Percentiles rank a stretch among this genome's conserved stretches.
Evolutionary conservation across 1,140 invertebrate genomes (phyloP).

Genomic region (Archivesica marissinica): DNA sequence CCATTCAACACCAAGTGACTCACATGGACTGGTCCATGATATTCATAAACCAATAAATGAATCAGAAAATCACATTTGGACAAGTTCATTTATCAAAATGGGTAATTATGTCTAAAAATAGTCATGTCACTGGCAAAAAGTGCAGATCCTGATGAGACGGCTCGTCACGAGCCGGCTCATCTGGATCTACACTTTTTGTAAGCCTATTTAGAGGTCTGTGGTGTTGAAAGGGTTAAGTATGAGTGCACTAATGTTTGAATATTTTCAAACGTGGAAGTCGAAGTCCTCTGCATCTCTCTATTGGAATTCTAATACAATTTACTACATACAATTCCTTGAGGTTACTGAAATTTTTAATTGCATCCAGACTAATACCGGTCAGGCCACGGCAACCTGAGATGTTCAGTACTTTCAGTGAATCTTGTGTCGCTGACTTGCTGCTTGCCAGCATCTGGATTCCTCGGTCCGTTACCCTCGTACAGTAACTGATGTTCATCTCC

Average conservation of each 20-base stretch:
- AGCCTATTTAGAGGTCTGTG: too few relatives aligned
- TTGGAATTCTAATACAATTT: constrained; percentile 62
- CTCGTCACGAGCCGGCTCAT: too few relatives aligned
- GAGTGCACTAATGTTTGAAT: constrained; percentile 14
- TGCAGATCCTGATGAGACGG: too few relatives aligned
- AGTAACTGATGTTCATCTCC: constrained; percentile 92
- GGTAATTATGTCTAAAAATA: too few relatives aligned
- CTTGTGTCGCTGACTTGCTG: constrained; percentile 75
- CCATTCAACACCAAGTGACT: too few relatives aligned
- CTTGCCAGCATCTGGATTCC: constrained; percentile 93
- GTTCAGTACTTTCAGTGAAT: constrained; percentile 86
- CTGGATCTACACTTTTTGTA: too few relatives aligned
- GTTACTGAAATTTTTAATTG: constrained; percentile 85
- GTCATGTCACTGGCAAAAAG: too few relatives aligned
- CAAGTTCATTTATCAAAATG: too few relatives aligned
- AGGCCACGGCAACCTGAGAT: constrained; percentile 92
- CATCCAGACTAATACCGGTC: constrained; percentile 92
- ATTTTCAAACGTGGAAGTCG: constrained; percentile 18
- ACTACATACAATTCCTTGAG: constrained; percentile 60
- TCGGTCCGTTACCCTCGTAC: constrained; percentile 93
- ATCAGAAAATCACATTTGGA: too few relatives aligned
- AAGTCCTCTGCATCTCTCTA: constrained; percentile 42
- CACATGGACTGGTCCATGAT: too few relatives aligned
- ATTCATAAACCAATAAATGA: too few relatives aligned
- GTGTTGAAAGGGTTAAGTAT: too few relatives aligned